Percentiles rank a stretch among this genome's conserved stretches.
Evolutionary conservation across 2,888 invertebrate genomes (phyloP).

Genomic region (Osmoderma eremita): DNA sequence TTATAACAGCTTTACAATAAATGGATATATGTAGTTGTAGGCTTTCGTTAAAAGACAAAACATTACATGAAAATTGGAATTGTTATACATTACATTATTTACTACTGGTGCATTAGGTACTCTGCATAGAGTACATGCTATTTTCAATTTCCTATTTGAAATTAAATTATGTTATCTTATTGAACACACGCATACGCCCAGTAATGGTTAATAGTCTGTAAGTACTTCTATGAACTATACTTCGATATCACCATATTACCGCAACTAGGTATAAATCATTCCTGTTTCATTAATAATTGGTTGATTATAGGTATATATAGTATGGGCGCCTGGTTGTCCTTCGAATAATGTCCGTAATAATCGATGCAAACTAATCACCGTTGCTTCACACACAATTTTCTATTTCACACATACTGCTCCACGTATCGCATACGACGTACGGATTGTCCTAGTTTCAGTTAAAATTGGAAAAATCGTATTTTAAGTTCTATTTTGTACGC

Average conservation of each 20-base stretch:
- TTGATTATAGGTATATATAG: constrained; percentile 18
- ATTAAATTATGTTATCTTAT: too few species aligned
- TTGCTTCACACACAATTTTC: constrained; percentile 22
- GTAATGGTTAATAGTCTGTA: not conserved
- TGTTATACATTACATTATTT: too few species aligned
- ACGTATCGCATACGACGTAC: not conserved
- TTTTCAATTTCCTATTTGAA: too few species aligned
- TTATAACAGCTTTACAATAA: too few species aligned
- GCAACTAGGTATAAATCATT: constrained; percentile 12
- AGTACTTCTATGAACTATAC: not conserved
- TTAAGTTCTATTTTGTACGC: not conserved
- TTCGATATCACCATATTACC: not conserved
- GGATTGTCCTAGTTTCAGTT: constrained; percentile 12
- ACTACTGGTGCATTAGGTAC: too few species aligned
- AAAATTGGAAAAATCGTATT: not conserved
- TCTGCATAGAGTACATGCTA: too few species aligned
- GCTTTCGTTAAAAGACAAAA: too few species aligned
- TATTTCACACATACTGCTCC: constrained; percentile 2
- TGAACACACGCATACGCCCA: too few species aligned
- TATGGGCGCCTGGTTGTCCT: constrained; percentile 21
- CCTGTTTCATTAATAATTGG: constrained; percentile 24
- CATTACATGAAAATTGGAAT: too few species aligned
- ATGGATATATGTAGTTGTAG: too few species aligned
- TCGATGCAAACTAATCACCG: constrained; percentile 32
- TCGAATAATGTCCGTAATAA: constrained; percentile 11